Base-by-base conservation (phyloP, 2,888 invertebrate genomes). In the Sinopyrophorus schimmeli region DNA sequence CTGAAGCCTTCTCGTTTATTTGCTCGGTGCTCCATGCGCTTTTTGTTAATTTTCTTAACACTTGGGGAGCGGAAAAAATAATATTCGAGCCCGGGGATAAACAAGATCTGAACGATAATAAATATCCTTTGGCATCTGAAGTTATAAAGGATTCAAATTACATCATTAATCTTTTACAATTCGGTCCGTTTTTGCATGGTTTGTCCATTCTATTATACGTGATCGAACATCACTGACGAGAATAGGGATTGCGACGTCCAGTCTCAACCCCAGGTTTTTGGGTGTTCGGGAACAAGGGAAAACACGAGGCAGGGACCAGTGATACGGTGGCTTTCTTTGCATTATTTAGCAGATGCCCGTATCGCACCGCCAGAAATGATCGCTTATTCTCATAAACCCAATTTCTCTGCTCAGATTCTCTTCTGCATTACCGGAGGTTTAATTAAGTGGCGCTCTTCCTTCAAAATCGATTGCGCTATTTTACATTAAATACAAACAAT, bases 111-210 rank as follows among this genome's bases (percentile, higher is more conserved):
- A 16, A 34, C 35, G 21, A 34, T 44, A 43, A 39, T 44, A 50
- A 34, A 42, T 48, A 48, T 39, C 49, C 38, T 43, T 39, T 27
- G 34, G 42, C 32, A 43, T 43, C 38, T 26, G 34, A 18, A 32
- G 43, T 50, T 53, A 58, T 72, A 66, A 71, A 73, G 69, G 68
- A 71, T 71, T 72, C 67, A 73, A 70, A 70, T 68, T 64, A 68
- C 61, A 64, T 66, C 64, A 71, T 72, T 70, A 70, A 71, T 72
- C 71, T 71, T 71, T 70, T 58, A 69, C 62, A 58, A 61, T 66
- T 64, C 59, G 61, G 61, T 59, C 62, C 60, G 62, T 62, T 70
- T 71, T 71, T 70, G 68, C 70, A 69, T 69, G 66, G 65, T 55
- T 68, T 68, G 69, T 70, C 68, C 70, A 67, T 69, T 68, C 70